phyloP scores from a whole-genome alignment of 2,113 vertebrate genomes.

The Neogobius melanostomus region DNA sequence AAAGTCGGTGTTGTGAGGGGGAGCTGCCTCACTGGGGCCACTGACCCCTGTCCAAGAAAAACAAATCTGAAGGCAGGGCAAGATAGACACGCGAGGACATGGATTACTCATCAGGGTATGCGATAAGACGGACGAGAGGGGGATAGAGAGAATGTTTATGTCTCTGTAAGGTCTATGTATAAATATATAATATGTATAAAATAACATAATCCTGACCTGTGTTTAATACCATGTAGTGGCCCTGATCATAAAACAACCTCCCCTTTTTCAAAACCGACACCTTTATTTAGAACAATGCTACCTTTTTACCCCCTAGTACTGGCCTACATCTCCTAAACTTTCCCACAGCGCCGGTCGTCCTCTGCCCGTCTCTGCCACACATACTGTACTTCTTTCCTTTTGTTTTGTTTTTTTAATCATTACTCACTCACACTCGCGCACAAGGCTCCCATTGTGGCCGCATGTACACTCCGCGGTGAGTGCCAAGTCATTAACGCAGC shows the following conservation, averaged over 20 bases:
- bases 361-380: slow-evolving; percentile 20
- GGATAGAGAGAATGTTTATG: too few species aligned
- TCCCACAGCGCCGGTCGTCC: slow-evolving; percentile 43
- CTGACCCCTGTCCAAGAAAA: slow-evolving; percentile 29
- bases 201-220: too few species aligned
- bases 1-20: slow-evolving; percentile 35
- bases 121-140: background rate
- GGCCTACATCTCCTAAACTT: slow-evolving; percentile 47
- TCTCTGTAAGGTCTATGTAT: too few species aligned
- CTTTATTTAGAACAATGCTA: slow-evolving; percentile 7
- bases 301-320: slow-evolving; percentile 17
- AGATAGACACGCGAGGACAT: background rate
- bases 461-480: slow-evolving; percentile 29
- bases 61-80: background rate
- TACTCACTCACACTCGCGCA: slow-evolving; percentile 23
- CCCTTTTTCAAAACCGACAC: background rate
- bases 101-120: too few species aligned
- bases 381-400: background rate
- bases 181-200: too few species aligned
- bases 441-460: slow-evolving; percentile 30
- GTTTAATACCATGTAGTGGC: too few species aligned
- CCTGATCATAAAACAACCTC: too few species aligned
- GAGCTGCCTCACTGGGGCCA: slow-evolving; percentile 27
- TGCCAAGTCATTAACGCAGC: slow-evolving; percentile 69
- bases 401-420: slow-evolving; percentile 34